Base-by-base conservation (phyloP, 2,888 invertebrate genomes). In the Nephrotoma flavescens region DNA sequence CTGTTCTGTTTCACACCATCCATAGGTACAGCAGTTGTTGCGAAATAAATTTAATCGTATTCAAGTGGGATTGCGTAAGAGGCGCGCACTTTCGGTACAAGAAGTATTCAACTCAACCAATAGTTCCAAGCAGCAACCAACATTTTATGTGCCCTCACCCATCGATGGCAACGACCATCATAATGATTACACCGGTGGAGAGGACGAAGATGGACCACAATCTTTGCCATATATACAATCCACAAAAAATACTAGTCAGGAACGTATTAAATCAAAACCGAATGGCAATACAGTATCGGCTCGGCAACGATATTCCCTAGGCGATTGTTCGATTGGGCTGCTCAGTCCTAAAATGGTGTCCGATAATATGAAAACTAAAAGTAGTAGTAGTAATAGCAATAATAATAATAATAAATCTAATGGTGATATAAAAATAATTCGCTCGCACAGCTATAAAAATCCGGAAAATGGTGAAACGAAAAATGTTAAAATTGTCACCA, bases 81-180 rank as follows among this genome's bases (percentile, higher is more conserved):
- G 95, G 86, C 92, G 95, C 88, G 94, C 95, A 1, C 89, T 95
- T 42, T 95, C 95, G 86, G 95, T 95, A 11, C 94, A 95, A 88
- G 95, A 95, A 89, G 94, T 95, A 12, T 93, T 95, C 88, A 90
- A 89, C 84, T n/a, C 83, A 83, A 47, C 86, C 41, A 19, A 83
- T 41, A 83, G 42, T 57, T 57, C 85, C 15, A 19, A 71, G 41
- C 92, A 94, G 12, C 93, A 93, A 87, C 93, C 93, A 87, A 93
- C 93, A n/a, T 96, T 96, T 90, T 95, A 95, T 90, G 95, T 95
- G 44, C 95, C 96, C 87, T 94, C 95, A 90, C 94, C 94, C 5
- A 86, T 88, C 88, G 86, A 90, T 89, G 88, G 90, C 89, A 42
- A 19, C 19, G 88, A 47, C 83, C 9, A 85, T 71, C 42, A 41